Evolutionary conservation across 2,888 invertebrate species (phyloP).

Genomic region (Ochropleura leucogaster): DNA sequence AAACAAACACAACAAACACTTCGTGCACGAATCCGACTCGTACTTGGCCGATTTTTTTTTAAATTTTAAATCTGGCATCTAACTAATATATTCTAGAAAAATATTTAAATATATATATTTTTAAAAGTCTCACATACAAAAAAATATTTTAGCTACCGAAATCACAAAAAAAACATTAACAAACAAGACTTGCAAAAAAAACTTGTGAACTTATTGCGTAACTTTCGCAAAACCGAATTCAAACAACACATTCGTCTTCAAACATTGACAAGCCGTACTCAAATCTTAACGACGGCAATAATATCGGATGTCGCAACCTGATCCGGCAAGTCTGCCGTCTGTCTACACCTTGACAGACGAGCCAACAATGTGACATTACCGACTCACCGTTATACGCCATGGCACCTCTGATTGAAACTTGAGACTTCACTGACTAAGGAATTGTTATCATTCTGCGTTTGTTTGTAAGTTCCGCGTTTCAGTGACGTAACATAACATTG

Average conservation of each 20-base stretch:
- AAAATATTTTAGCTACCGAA: neutral
- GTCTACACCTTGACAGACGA: slow-evolving; percentile 55
- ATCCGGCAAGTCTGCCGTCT: slow-evolving; percentile 56
- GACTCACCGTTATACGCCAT: slow-evolving; percentile 47
- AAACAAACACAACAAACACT: too few relatives aligned
- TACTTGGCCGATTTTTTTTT: too few relatives aligned
- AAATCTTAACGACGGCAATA: slow-evolving; percentile 27
- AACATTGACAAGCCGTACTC: slow-evolving; percentile 37
- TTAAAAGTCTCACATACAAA: neutral
- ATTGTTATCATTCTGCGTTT: slow-evolving; percentile 15
- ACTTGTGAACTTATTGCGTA: neutral
- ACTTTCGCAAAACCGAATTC: neutral
- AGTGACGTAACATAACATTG: neutral
- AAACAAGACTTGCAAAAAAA: neutral
- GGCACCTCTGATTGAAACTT: slow-evolving; percentile 45
- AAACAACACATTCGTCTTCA: slow-evolving; percentile 19
- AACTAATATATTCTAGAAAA: too few relatives aligned
- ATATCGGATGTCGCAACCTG: slow-evolving; percentile 47
- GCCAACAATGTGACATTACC: slow-evolving; percentile 61
- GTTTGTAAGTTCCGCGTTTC: slow-evolving; percentile 13
- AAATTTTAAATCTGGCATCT: too few relatives aligned
- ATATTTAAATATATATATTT: too few relatives aligned
- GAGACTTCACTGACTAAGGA: slow-evolving; percentile 24
- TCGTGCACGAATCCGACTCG: too few relatives aligned
- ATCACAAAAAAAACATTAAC: fast-evolving